Conservation (phyloP, 1,140 invertebrate species). For the Orchestia grillus region DNA sequence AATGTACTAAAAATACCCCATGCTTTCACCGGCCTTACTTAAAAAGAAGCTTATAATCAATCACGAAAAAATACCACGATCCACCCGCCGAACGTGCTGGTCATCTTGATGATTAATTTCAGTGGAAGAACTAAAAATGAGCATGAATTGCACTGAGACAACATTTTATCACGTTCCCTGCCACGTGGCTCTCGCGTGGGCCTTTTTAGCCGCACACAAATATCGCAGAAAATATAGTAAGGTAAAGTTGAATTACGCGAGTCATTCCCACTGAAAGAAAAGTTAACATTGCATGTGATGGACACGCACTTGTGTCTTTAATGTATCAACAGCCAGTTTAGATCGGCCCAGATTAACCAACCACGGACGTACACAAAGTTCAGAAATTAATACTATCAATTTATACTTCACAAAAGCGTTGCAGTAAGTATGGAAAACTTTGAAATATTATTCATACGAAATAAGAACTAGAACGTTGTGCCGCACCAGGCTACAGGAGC, state of each 20-base stretch:
- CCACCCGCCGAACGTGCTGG: not conserved
- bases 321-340: not conserved
- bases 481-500: too few species aligned
- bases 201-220: too few species aligned
- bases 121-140: not conserved
- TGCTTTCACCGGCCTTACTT: not conserved
- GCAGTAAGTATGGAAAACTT: too few species aligned
- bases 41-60: not conserved
- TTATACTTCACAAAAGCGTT: too few species aligned
- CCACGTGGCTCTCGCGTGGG: too few species aligned
- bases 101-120: not conserved
- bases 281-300: not conserved
- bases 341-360: not conserved
- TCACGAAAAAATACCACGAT: not conserved
- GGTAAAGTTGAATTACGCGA: not conserved
- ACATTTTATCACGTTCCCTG: too few species aligned
- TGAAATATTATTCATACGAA: too few species aligned
- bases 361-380: not conserved
- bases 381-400: too few species aligned
- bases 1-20: not conserved
- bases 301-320: not conserved
- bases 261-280: not conserved
- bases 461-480: too few species aligned
- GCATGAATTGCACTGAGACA: not conserved
- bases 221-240: too few species aligned